Conservation (phyloP, 2,113 vertebrate species). For the Callorhinus ursinus region DNA sequence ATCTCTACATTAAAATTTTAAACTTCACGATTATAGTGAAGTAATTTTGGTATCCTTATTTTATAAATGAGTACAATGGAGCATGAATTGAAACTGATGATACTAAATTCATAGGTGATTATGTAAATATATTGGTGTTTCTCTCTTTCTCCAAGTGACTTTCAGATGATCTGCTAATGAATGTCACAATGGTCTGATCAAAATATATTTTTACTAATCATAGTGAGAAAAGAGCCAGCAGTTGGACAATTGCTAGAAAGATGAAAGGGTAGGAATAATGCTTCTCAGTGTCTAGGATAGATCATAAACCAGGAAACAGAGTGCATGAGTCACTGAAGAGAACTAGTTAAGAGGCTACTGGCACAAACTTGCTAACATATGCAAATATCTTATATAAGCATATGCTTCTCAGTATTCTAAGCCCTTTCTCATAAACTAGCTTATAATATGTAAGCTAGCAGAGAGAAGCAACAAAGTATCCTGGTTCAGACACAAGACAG, state of each 20-base stretch:
- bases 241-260: slow-evolving; percentile 45
- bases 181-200: background rate
- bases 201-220: slow-evolving; percentile 29
- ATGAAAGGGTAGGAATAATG: slow-evolving; percentile 11
- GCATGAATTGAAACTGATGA: background rate
- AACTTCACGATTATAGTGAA: background rate
- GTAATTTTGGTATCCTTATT: background rate
- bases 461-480: background rate
- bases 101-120: background rate
- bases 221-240: background rate
- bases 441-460: background rate
- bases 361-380: background rate
- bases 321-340: background rate
- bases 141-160: slow-evolving; percentile 32
- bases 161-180: slow-evolving; percentile 34
- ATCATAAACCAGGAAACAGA: no score
- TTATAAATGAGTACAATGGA: background rate
- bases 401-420: background rate
- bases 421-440: background rate
- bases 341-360: background rate
- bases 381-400: background rate
- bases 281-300: background rate
- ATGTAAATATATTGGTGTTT: background rate
- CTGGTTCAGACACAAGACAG: background rate
- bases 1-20: background rate